Conservation (phyloP, 2,888 invertebrate species). For the Gymnocheta viridis region DNA sequence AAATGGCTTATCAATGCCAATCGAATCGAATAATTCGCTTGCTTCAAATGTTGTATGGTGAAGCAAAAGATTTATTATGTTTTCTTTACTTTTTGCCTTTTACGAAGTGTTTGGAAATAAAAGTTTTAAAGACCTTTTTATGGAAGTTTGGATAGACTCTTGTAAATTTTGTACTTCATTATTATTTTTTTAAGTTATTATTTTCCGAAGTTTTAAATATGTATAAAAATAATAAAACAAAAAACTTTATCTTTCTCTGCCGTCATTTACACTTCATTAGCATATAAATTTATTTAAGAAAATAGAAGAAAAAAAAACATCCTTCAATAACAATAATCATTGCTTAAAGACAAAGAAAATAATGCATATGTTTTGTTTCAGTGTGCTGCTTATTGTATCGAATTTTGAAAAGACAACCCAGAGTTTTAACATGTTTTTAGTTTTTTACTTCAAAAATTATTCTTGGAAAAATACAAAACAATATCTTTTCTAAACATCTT, state of each 20-base stretch:
- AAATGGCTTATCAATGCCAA: conserved; percentile 68
- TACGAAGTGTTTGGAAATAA: conserved; percentile 1
- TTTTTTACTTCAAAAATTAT: conserved; percentile 15
- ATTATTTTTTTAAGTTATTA: conserved; percentile 6
- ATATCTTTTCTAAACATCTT: conserved; percentile 46
- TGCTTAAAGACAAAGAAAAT: neutral
- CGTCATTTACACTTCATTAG: conserved; percentile 52
- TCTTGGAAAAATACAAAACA: conserved; percentile 48
- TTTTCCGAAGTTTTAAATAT: neutral
- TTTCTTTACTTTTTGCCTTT: neutral
- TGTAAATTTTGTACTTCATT: neutral
- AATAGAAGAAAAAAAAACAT: neutral
- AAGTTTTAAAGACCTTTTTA: conserved; percentile 12
- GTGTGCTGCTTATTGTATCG: neutral
- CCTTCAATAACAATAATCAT: conserved; percentile 34
- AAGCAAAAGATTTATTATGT: conserved; percentile 57
- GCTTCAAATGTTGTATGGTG: conserved; percentile 55
- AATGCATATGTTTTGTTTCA: neutral
- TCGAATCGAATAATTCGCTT: conserved; percentile 64
- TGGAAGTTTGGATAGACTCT: neutral
- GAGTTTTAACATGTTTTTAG: conserved; percentile 3
- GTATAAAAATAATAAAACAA: neutral
- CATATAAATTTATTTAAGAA: conserved; percentile 18
- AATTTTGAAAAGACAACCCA: neutral
- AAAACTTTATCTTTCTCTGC: neutral